Conservation (phyloP, 2,797 vertebrate species). For the Micropoecilia bifurca region DNA sequence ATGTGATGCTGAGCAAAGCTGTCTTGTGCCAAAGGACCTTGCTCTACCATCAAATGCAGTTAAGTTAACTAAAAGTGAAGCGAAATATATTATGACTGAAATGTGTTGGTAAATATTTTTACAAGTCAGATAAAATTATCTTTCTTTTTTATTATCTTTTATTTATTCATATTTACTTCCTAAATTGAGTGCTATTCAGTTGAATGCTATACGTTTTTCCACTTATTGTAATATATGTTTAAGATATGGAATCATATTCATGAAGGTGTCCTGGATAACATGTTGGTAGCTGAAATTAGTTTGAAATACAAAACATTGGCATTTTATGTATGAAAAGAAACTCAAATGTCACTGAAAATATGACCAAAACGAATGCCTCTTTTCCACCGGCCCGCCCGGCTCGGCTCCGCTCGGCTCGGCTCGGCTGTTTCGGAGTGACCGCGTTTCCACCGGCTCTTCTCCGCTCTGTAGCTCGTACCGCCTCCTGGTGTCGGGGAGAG, state of each 20-base stretch:
- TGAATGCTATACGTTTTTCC: neutral
- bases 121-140: neutral
- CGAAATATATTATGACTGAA: constrained; percentile 7
- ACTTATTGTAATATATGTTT: neutral
- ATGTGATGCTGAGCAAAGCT: constrained; percentile 16
- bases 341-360: neutral
- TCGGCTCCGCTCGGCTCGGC: too few species aligned
- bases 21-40: constrained; percentile 12
- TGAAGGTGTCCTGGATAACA: neutral
- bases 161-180: neutral
- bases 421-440: too few species aligned
- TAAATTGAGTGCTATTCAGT: neutral
- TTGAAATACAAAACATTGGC: neutral
- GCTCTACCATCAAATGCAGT: constrained; percentile 7
- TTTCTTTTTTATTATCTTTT: neutral
- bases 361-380: neutral
- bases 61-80: neutral
- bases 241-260: neutral
- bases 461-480: too few species aligned
- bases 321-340: neutral
- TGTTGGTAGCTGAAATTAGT: neutral
- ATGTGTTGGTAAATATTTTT: neutral
- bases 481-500: too few species aligned
- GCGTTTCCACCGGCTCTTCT: too few species aligned
- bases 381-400: too few species aligned